Percentiles rank a stretch among this genome's conserved stretches.
phyloP scores from a whole-genome alignment of 2,888 invertebrate genomes.

The Eupithecia pulchellata region DNA sequence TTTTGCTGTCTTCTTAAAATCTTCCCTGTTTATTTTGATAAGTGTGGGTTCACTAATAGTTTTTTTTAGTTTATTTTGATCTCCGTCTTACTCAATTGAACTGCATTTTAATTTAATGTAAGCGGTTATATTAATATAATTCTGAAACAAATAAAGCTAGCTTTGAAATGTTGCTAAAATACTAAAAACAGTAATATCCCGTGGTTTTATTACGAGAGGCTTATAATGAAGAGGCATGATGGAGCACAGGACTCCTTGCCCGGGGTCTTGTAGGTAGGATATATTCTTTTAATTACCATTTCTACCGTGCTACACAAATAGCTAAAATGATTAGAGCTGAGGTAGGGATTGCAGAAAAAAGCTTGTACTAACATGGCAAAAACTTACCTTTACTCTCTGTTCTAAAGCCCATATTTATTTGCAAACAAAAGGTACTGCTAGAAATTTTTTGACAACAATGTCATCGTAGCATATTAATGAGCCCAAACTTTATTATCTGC shows the following conservation, averaged over 20 bases:
- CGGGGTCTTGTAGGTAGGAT: conserved; percentile 55
- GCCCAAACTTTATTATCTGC: too few relatives aligned
- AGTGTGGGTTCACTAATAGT: too few relatives aligned
- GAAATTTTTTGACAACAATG: too few relatives aligned
- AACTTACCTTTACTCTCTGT: too few relatives aligned
- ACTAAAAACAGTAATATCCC: background rate
- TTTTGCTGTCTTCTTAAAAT: too few relatives aligned
- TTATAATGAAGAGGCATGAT: conserved; percentile 50
- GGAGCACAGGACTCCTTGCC: conserved; percentile 46
- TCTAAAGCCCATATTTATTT: too few relatives aligned
- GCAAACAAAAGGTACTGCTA: too few relatives aligned
- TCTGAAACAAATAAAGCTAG: background rate
- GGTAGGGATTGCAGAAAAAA: conserved; percentile 59
- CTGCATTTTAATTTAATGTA: too few relatives aligned
- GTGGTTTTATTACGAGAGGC: conserved; percentile 47
- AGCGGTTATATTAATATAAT: background rate
- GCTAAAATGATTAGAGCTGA: conserved; percentile 74
- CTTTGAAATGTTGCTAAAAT: background rate
- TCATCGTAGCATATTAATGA: too few relatives aligned
- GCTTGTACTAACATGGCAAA: background rate
- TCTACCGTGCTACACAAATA: conserved; percentile 75
- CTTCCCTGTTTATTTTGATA: too few relatives aligned
- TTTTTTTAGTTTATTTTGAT: too few relatives aligned
- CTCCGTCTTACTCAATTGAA: too few relatives aligned
- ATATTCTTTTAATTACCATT: conserved; percentile 80